Evolutionary conservation across 2,113 vertebrate genomes (phyloP), one percentile per base, ranked within the genome.

Genomic region (Notothenia rossii): DNA sequence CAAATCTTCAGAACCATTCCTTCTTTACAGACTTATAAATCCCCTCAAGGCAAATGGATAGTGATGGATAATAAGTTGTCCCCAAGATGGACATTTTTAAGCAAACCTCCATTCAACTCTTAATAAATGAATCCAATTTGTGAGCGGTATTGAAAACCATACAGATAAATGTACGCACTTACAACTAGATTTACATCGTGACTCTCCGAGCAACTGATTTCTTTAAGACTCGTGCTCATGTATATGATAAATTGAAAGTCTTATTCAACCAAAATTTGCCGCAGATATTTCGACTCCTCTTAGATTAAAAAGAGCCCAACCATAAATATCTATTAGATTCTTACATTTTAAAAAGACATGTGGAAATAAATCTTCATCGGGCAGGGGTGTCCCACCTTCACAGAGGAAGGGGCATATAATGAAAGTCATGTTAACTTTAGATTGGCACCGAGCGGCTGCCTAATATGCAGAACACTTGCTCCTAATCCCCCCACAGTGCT

Each of bases 301-400:
- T 79, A 91, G 87, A 94, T 92, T 91, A 91, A 91, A 93, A 92
- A 89, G 87, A 91, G 86, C 77, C 88, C 84, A 85, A 93, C 90
- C 93, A 92, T 93, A 91, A 91, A 94, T 92, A 90, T 92, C 90
- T 91, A 93, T 94, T 91, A 91, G 78, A 90, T 90, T 91, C 46
- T n/a, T 70, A 91, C 84, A 83, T 91, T 90, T 87, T 85, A 70
- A 68, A 75, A 72, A 74, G 74, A 81, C 68, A 6, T 58, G 22
- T 48, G n/a, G 51, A 83, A 75, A 93, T 91, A 91, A 91, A 93
- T 94, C 90, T 90, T 91, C 77, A 88, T 89, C 33, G 72, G 22
- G 50, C 60, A 45, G 49, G 75, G 81, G 71, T 86, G 69, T 77
- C 77, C 84, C 70, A 88, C 86, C 76, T 89, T 89, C 78, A 85